Evolutionary conservation across 2,888 invertebrate species (phyloP).

Genomic region (Lasioglossum oenotherae): DNA sequence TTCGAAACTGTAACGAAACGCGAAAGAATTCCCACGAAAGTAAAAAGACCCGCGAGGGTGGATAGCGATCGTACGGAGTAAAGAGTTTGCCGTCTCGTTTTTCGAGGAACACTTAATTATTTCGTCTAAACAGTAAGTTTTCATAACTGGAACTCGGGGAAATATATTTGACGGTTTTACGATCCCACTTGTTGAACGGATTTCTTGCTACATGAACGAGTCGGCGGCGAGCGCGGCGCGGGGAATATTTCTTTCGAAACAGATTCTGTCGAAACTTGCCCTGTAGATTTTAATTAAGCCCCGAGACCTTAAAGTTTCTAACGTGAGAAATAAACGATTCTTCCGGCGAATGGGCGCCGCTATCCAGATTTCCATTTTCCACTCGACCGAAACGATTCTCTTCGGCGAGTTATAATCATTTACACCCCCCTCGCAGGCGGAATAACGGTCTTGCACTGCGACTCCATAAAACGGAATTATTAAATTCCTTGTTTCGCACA

Average conservation of each 20-base stretch:
- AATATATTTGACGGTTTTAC: conserved; percentile 65
- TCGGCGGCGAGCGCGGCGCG: neutral
- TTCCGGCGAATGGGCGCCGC: conserved; percentile 38
- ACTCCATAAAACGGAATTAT: neutral
- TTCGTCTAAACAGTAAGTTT: conserved; percentile 28
- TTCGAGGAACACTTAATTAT: conserved; percentile 17
- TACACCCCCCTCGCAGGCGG: conserved; percentile 1
- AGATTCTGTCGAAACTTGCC: conserved; percentile 57
- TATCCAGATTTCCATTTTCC: conserved; percentile 31
- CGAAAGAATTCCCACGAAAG: neutral
- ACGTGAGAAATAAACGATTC: conserved; percentile 60
- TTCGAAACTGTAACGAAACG: neutral
- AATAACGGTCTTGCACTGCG: neutral
- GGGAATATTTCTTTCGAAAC: conserved; percentile 51
- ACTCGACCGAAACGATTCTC: conserved; percentile 26
- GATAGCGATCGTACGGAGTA: neutral
- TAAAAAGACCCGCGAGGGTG: neutral
- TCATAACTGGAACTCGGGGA: conserved; percentile 38
- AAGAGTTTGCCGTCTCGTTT: neutral
- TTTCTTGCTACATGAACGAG: conserved; percentile 41
- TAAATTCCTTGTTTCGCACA: neutral
- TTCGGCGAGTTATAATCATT: conserved; percentile 15
- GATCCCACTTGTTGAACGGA: conserved; percentile 68
- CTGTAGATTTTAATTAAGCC: conserved; percentile 68
- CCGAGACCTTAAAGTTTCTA: conserved; percentile 62